Evolutionary conservation across 2,888 invertebrate genomes (phyloP).

Genomic region (Mactromeris polynyma): DNA sequence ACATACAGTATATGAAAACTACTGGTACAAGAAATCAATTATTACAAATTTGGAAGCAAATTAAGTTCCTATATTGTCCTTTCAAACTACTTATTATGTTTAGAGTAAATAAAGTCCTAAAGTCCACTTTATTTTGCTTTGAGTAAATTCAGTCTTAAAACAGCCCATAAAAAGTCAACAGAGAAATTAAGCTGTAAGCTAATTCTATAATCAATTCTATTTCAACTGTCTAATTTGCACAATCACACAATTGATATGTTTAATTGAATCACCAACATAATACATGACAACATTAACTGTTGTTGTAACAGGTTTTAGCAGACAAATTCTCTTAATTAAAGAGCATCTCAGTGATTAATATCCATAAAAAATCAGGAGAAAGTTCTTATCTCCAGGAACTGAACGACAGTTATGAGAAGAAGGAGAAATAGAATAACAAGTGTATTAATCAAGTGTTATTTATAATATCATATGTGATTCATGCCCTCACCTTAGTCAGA

Average conservation of each 20-base stretch:
- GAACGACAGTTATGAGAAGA: neutral
- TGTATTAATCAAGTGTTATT: neutral
- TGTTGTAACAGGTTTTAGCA: neutral
- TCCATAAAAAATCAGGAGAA: slow-evolving; percentile 16
- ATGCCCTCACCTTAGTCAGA: neutral
- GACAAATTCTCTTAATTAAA: slow-evolving; percentile 15
- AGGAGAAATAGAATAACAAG: neutral
- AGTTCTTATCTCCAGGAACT: neutral
- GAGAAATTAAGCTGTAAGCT: neutral
- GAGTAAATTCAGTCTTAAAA: neutral
- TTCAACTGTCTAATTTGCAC: neutral
- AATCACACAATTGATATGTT: neutral
- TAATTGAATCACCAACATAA: slow-evolving; percentile 2
- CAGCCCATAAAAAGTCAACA: neutral
- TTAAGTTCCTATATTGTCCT: too few species aligned
- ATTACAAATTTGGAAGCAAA: too few species aligned
- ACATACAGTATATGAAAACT: too few species aligned
- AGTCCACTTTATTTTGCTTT: neutral
- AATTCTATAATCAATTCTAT: slow-evolving; percentile 3
- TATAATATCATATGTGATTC: neutral
- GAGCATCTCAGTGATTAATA: neutral
- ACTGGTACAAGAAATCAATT: too few species aligned
- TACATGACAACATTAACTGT: neutral
- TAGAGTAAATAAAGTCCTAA: neutral
- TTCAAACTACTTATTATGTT: too few species aligned